Base-by-base conservation (phyloP, 2,113 vertebrate species). In the Podarcis raffonei region DNA sequence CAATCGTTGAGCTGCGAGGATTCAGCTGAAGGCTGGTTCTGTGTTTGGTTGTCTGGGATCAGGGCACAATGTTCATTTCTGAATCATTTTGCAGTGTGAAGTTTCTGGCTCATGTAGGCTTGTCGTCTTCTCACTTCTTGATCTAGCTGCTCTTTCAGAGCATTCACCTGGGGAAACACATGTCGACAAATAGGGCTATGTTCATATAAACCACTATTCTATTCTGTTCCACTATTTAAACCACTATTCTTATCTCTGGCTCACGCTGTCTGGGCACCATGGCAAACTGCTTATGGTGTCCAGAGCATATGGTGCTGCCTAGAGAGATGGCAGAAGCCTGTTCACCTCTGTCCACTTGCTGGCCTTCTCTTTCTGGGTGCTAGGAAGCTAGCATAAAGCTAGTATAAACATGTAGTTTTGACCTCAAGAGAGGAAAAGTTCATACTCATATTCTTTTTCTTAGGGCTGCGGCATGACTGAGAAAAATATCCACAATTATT, bases 71-170 rank as follows among this genome's bases (percentile, higher is more conserved):
- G 27, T 37, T 39, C 11, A 20, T 23, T 35, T 69, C 7, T 15
- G 48, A 35, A 75, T 93, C 95, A 97, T 82, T 94, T 83, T 59
- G 92, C 76, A 30, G 96, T 87, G n/a, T 62, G 87, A 9, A 95
- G 87, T 94, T 94, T 95, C 94, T 95, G 96, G 92, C 37, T 86
- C 35, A 95, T 92, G 86, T 87, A 95, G 9, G 94, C 91, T 87
- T 94, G 94, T 57, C 90, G 95, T 71, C 81, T 93, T 74, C 65
- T 91, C 6, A 90, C 90, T 90, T 98, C 97, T 94, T 94, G 96
- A 32, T 97, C 96, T 6, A 97, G 93, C 94, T 97, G 97, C 72
- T 97, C 96, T 94, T 96, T 97, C 81, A 97, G 94, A 12, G 94
- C 91, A 89, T 92, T 90, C 87, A 98, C 93, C 98, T 98, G 87